Percentiles rank a stretch among this genome's conserved stretches.
Conservation (phyloP, 1,140 invertebrate genomes). For the Gyrodactylus salaris region DNA sequence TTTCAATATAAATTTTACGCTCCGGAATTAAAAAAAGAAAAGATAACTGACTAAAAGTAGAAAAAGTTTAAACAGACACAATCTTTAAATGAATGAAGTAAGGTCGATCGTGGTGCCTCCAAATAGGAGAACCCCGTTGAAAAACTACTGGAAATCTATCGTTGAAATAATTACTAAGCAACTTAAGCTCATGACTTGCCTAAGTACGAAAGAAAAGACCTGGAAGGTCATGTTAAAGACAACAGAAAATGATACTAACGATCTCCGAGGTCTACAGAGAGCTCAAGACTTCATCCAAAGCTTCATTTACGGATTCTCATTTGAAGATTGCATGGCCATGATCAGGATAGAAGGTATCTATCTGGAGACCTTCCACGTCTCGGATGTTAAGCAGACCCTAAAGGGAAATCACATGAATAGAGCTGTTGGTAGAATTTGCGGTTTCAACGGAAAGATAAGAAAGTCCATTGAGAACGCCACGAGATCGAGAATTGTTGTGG, state of each 20-base stretch:
- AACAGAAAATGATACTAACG: slow-evolving; percentile 25
- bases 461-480: slow-evolving; percentile 96
- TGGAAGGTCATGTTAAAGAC: background rate
- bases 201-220: background rate
- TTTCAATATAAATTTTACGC: background rate
- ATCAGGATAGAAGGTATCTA: slow-evolving; percentile 80
- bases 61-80: background rate
- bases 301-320: slow-evolving; percentile 74
- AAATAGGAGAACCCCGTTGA: background rate
- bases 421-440: slow-evolving; percentile 73
- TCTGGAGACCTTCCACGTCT: slow-evolving; percentile 75
- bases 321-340: slow-evolving; percentile 51
- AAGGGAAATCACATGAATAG: slow-evolving; percentile 53
- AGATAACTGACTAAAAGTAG: background rate
- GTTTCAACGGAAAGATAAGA: slow-evolving; percentile 79
- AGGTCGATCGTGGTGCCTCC: background rate
- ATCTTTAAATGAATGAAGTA: background rate
- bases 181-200: background rate
- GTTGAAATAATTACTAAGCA: background rate
- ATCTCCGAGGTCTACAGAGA: slow-evolving; percentile 64
- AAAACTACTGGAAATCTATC: background rate
- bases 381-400: slow-evolving; percentile 29
- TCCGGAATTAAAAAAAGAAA: background rate
- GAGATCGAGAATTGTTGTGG: slow-evolving; percentile 81
- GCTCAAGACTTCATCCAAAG: slow-evolving; percentile 88